Conservation (phyloP, 2,113 vertebrate genomes). For the Halcyon malimbica region DNA sequence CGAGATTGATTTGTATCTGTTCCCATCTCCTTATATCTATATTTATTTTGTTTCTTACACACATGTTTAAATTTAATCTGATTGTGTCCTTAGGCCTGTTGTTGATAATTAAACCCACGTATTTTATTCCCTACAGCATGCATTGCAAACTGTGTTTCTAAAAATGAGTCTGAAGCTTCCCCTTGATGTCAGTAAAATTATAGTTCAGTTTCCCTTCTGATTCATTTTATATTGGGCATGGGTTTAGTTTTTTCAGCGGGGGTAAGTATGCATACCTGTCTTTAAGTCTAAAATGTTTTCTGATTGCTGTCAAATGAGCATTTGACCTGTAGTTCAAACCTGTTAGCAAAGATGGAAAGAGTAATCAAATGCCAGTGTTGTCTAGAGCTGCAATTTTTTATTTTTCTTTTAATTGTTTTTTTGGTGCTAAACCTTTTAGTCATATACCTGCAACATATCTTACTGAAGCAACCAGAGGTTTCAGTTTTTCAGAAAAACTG, state of each 20-base stretch:
- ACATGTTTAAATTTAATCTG: conserved; percentile 71
- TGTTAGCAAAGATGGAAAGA: not conserved
- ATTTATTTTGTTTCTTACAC: conserved; percentile 72
- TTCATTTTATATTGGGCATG: not conserved
- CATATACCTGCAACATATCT: not conserved
- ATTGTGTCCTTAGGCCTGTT: conserved; percentile 68
- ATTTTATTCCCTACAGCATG: conserved; percentile 67
- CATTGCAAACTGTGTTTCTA: conserved; percentile 45
- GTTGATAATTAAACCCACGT: conserved; percentile 72
- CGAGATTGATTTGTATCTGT: conserved; percentile 66
- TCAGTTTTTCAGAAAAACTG: not conserved
- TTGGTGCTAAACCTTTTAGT: not conserved
- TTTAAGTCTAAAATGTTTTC: not conserved
- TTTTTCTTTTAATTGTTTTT: not conserved
- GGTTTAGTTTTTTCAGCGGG: not conserved
- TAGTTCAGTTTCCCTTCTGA: not conserved
- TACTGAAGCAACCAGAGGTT: not conserved
- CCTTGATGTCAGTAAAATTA: conserved; percentile 59
- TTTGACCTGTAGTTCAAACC: conserved; percentile 6
- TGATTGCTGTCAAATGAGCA: not conserved
- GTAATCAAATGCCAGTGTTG: not conserved
- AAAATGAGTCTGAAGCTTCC: conserved; percentile 37
- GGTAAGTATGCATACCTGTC: not conserved
- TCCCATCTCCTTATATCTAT: conserved; percentile 67
- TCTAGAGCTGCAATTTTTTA: not conserved